Base-by-base conservation (phyloP, 2,888 invertebrate species). In the Tachystola acroxantha region DNA sequence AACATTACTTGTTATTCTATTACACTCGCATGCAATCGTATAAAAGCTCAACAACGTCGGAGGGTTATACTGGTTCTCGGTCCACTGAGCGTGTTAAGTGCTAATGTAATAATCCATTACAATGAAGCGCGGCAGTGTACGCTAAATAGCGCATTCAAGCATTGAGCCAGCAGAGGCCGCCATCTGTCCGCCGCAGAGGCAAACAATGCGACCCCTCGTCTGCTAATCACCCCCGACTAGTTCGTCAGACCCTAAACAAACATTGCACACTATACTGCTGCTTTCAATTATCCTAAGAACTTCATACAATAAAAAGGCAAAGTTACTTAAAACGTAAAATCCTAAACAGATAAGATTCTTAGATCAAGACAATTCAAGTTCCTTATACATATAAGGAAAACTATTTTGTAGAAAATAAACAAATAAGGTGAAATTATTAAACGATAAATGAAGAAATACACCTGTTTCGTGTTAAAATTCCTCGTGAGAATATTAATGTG, bases 61-160 rank as follows among this genome's bases (percentile, higher is more conserved):
- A 68, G 70, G 78, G 74, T 75, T 64, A 69, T 67, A 71, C 77
- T 67, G 69, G 68, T 78, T 69, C 64, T 63, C 79, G 81, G 75
- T 79, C 76, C 67, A 74, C 77, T 73, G 75, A 79, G 81, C 84
- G 71, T 78, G 79, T 78, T 84, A 80, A 85, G 82, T 84, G 85
- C 77, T 85, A 86, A 86, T 86, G 84, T 84, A 82, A 85, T 85
- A 85, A 85, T 85, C 79, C 78, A 85, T 82, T 82, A 85, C 79
- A 85, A 84, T 84, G 79, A 78, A 82, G 72, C 78, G 70, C 69
- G 62, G 74, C 75, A 71, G 72, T 78, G 78, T 74, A 73, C 79
- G 79, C 80, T 84, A 85, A 85, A 85, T 79, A 85, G 82, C 80
- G 80, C 80, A 80, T 82, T 84, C 73, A 73, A 76, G 72, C 80